Conservation (phyloP, 2,113 vertebrate species). For the Ceyx melanurus region DNA sequence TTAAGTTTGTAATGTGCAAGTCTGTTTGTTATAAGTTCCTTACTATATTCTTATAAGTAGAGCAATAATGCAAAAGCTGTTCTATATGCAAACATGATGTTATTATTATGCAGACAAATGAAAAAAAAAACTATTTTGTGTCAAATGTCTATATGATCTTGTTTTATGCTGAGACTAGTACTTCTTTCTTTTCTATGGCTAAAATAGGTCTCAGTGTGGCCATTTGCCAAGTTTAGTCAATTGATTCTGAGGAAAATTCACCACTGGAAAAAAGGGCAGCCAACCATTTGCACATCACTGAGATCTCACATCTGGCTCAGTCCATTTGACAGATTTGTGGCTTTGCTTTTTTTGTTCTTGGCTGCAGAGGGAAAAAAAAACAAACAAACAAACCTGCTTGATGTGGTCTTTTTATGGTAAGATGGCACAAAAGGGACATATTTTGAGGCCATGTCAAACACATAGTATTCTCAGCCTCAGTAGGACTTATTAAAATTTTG, state of each 20-base stretch:
- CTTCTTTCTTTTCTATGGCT: constrained; percentile 57
- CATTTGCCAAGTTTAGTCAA: constrained; percentile 60
- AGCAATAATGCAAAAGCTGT: constrained; percentile 86
- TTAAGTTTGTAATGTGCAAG: constrained; percentile 85
- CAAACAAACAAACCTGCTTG: no score
- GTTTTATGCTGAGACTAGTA: constrained; percentile 67
- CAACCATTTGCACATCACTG: not conserved
- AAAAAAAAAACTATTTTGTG: constrained; percentile 60
- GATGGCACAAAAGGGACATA: not conserved
- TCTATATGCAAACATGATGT: constrained; percentile 82
- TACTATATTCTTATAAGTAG: constrained; percentile 79
- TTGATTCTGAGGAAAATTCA: not conserved
- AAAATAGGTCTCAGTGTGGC: constrained; percentile 65
- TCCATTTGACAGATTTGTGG: not conserved
- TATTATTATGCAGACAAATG: constrained; percentile 74
- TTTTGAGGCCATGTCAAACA: not conserved
- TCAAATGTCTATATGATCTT: constrained; percentile 63
- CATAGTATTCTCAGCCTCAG: not conserved
- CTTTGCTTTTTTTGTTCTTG: not conserved
- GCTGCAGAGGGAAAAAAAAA: not conserved
- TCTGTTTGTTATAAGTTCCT: constrained; percentile 82
- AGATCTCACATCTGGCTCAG: not conserved
- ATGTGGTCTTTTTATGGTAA: not conserved
- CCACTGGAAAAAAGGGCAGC: not conserved
- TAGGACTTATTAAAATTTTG: not conserved